Base-by-base conservation (phyloP, 2,888 invertebrate genomes). In the Linnaemya tessellans region DNA sequence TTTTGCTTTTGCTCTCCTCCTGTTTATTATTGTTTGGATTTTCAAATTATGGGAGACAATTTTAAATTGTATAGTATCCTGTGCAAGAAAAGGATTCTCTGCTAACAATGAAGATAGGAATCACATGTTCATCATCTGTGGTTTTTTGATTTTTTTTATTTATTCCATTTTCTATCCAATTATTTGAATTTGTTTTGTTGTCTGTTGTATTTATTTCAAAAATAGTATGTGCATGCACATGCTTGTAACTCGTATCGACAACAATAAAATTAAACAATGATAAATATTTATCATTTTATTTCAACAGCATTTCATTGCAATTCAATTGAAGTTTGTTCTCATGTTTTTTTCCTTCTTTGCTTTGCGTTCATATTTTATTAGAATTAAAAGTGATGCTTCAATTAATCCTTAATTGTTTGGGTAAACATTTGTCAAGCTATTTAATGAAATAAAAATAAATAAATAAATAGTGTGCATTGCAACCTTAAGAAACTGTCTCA, bases 361-460 rank as follows among this genome's bases (percentile, higher is more conserved):
- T 20, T 18, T 30, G 0, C 2, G 3, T 70, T 70, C 25, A 58
- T 41, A 64, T 64, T 62, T 67, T 68, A 25, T 75, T 77, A 4
- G 38, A 41, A 30, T 79, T 83, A 51, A 65, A 62, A 74, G 51
- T 73, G 30, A 74, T 80, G 86, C 74, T 80, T 87, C 87, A 84
- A 79, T 85, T 84, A 87, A 87, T 70, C 64, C 79, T 80, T 86
- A 88, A 87, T 88, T 87, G 87, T 79, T 88, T 80, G 11, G 79
- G 35, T 79, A 84, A 86, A 84, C 60, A 77, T 83, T 88, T 87
- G 83, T 87, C 84, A 84, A 79, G 35, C 15, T 15, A 30, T n/a
- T 49, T 54, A 64, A 51, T 18, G 54, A 7, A 9, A 41, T 11
- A 18, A 1, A 41, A 22, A n/a, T 43, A 0, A 8, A 13, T 18